Conservation (phyloP, 1,140 invertebrate species). For the Atopsyche davidsoni region DNA sequence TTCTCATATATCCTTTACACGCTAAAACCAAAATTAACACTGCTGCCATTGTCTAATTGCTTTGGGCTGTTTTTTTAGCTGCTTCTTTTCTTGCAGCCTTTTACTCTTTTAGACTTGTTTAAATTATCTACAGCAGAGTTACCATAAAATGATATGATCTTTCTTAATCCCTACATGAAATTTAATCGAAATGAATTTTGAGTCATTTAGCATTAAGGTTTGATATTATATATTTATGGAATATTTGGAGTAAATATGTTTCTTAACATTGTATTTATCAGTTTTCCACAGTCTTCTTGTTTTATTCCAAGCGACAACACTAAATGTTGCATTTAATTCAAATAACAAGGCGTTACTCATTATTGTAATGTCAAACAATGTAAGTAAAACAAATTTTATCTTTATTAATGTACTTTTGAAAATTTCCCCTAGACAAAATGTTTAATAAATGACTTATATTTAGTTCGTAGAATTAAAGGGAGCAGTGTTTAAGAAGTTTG, state of each 20-base stretch:
- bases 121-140: too few species aligned
- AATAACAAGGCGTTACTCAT: slow-evolving; percentile 96
- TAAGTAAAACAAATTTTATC: slow-evolving; percentile 51
- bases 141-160: too few species aligned
- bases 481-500: slow-evolving; percentile 98
- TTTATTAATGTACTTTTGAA: slow-evolving; percentile 14
- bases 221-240: slow-evolving; percentile 10
- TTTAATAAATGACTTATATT: slow-evolving; percentile 33
- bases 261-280: slow-evolving; percentile 45
- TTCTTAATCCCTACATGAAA: too few species aligned
- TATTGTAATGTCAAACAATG: slow-evolving; percentile 99
- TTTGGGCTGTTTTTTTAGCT: too few species aligned
- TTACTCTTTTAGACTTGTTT: too few species aligned
- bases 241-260: slow-evolving; percentile 29
- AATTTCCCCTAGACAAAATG: slow-evolving; percentile 1
- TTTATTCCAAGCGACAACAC: slow-evolving; percentile 88
- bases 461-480: slow-evolving; percentile 99
- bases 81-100: too few species aligned
- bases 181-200: too few species aligned
- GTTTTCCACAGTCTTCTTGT: slow-evolving; percentile 89
- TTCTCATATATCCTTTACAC: too few species aligned
- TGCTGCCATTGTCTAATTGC: too few species aligned
- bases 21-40: too few species aligned
- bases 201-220: slow-evolving; percentile 1
- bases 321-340: slow-evolving; percentile 99